These are phyloP conservation scores for Brenthis ino DNA, from an alignment of 2,888 invertebrate genomes.

Conservation along the genomic window DNA sequence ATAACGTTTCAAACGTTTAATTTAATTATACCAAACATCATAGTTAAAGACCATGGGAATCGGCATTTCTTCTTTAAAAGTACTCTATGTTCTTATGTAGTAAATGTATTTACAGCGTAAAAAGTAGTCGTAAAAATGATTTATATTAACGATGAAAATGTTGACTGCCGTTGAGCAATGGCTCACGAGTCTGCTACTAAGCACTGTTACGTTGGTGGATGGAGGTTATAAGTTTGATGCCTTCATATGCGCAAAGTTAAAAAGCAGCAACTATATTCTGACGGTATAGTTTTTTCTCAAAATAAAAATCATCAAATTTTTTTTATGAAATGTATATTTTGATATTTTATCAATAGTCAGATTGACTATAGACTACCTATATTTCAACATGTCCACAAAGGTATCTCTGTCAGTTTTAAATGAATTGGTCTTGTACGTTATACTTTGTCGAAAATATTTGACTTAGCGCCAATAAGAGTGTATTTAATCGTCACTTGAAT, in stretches of 20 bases:
- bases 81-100: constrained; percentile 4
- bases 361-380: neutral
- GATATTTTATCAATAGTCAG: neutral
- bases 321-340: no score
- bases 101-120: neutral
- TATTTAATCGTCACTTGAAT: no score
- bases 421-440: constrained; percentile 34
- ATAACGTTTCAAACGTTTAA: constrained; percentile 34
- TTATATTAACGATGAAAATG: neutral
- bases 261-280: no score
- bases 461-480: constrained; percentile 50
- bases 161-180: no score
- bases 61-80: constrained; percentile 32
- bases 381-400: constrained; percentile 9
- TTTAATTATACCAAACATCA: constrained; percentile 38
- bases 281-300: no score
- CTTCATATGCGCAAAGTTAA: no score
- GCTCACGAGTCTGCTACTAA: no score
- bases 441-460: constrained; percentile 46
- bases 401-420: constrained; percentile 39
- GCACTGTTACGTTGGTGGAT: no score
- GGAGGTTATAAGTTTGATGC: no score
- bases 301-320: no score
- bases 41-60: constrained; percentile 45
- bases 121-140: neutral